Evolutionary conservation across 2,113 vertebrate species (phyloP), one percentile per base, ranked within the genome.

Genomic region (Archocentrus centrarchus): DNA sequence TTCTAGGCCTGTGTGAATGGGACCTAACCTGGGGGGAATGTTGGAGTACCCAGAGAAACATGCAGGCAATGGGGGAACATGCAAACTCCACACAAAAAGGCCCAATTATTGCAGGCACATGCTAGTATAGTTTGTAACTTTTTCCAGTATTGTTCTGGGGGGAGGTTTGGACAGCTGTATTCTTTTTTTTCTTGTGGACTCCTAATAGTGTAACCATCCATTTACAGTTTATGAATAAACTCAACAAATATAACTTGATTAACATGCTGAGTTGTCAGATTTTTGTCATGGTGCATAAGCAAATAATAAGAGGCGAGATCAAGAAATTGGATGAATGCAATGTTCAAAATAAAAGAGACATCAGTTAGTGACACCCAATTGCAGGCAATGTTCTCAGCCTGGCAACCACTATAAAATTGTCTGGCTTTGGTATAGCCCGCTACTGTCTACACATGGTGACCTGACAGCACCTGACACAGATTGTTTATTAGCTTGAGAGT

Each of bases 401-500:
- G 64, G 22, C 3, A 5, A 53, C 24, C 1, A 50, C 10, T 32
- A 44, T 32, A 53, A 70, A 8, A 32, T 4, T 30, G 11, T 24
- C 6, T 73, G 68, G 10, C 47, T 55, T 2, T n/a, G 47, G 68
- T 9, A 7, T 73, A n/a, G n/a, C n/a, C n/a, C n/a, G 82, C 80
- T 86, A 47, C 83, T 75, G 83, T 75, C 77, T 32, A 17, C 32
- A 58, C 66, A 53, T 9, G 18, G 27, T 53, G 17, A 11, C 44
- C 11, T 53, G 27, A 3, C 17, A 61, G 59, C 75, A 77, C 58
- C 59, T 47, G 59, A 47, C 32, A 47, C 22, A 59, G 47, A 55
- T 44, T 64, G 14, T 80, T 59, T 22, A 70, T 59, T 64, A 22
- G 24, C 59, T 80, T 80, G 59, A n/a, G 78, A 27, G 11, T 79